Evolutionary conservation across 1,140 invertebrate species (phyloP), one percentile per base, ranked within the genome.

Genomic region (Drosophila pseudoananassae): DNA sequence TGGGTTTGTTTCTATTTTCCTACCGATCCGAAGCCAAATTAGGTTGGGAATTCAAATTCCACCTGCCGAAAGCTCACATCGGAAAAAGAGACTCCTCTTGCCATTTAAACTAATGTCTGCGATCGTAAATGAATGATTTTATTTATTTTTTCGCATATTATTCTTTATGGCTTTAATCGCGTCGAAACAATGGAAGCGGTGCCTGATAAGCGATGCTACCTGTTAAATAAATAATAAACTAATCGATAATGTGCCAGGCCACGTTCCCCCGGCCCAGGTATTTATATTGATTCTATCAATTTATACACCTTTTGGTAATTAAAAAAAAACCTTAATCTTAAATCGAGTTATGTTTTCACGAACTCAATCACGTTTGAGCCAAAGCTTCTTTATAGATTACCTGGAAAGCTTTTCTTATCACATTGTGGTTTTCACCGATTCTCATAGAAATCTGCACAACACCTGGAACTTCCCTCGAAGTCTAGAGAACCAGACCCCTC

Each of bases 191-290:
- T 63, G 54, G 49, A 61, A 51, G 49, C 29, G 25, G 25, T 29
- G 8, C 14, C 47, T 47, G 83, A 87, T 88, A 82, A 78, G 65
- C 82, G 75, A 87, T 88, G 82, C 78, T 70, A 76, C 66, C 49
- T n/a, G 75, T 66, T 57, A 74, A 78, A 82, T 76, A 88, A 79
- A 85, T 80, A 78, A 82, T 75, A 72, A 72, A 68, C 31, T 55
- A 69, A 78, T 57, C 60, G 78, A 87, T 88, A 83, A 58, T 64
- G 55, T 58, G 45, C 61, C 29, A 5, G 8, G 31, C 15, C 45
- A 59, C 36, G 43, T 15, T 46, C 17, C 15, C 17, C 12, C 29
- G 10, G 17, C 3, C 10, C 5, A 14, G 20, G 71, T 53, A 55
- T 57, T 56, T 64, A 64, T 51, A 33, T 31, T 51, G 47, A 54